phyloP scores from a whole-genome alignment of 2,113 vertebrate species.

The Pitta sordida region DNA sequence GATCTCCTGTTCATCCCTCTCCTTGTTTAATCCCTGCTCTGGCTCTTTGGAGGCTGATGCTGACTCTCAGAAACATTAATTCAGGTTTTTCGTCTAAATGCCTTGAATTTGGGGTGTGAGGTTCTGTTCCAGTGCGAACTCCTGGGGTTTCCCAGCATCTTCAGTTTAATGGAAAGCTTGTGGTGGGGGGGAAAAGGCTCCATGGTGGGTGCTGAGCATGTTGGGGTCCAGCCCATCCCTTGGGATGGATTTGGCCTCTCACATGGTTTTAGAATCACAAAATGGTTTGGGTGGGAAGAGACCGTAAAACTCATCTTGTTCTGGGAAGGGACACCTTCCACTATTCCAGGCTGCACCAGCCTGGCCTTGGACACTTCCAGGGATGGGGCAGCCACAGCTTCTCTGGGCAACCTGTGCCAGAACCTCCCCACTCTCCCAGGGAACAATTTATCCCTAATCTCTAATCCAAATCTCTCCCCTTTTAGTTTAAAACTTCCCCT shows the following conservation, averaged over 20 bases:
- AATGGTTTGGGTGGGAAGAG: not conserved
- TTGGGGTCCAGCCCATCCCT: not conserved
- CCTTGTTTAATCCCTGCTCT: not conserved
- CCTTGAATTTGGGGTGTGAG: not conserved
- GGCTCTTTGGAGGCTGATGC: not conserved
- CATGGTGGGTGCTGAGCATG: fast-evolving
- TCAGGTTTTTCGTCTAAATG: not conserved
- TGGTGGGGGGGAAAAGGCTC: fast-evolving
- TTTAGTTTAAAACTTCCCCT: not conserved
- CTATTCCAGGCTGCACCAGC: not conserved
- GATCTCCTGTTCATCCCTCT: not conserved
- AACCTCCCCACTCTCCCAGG: not conserved
- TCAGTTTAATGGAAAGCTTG: fast-evolving
- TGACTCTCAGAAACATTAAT: not conserved
- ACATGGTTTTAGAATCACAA: not conserved
- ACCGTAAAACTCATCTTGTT: not conserved
- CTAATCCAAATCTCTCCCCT: not conserved
- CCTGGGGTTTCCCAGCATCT: not conserved
- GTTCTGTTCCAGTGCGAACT: not conserved
- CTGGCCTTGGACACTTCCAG: not conserved
- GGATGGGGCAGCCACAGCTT: not conserved
- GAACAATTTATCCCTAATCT: not conserved
- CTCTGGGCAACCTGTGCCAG: not conserved
- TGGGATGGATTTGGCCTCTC: not conserved
- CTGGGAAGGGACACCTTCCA: not conserved